Evolutionary conservation across 2,888 invertebrate genomes (phyloP), one percentile per base, ranked within the genome.

Genomic region (Hyposoter didymator): DNA sequence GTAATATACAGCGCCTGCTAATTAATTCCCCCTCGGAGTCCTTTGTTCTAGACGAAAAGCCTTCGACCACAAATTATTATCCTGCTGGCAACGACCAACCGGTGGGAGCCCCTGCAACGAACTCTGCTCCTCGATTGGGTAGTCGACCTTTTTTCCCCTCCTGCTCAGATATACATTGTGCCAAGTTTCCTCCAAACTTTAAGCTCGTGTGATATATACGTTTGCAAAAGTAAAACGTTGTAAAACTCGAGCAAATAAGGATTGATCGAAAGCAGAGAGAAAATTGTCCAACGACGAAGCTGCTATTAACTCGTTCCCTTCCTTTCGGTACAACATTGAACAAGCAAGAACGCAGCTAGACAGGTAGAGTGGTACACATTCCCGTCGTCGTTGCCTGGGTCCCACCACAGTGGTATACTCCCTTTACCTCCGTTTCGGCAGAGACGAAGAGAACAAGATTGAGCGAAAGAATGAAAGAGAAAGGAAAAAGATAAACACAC

Each of bases 21-120:
- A 93, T 93, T 93, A 93, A 93, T 93, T 92, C 90, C 89, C 91
- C 49, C 17, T 89, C 90, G 89, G 90, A 87, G 47, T 43, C 91
- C 90, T 91, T 93, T 93, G 93, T 93, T 93, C 91, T 91, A 92
- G 90, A 90, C 89, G 89, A 90, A 88, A 86, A 84, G 75, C 88
- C 84, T 88, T 87, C 87, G 82, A 87, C 88, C 88, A 87, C 89
- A 91, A 83, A 82, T 73, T 74, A 91, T 90, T 88, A 88, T 84
- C 84, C 88, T 82, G 19, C 47, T 75, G 47, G 28, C 10, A 43
- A 28, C 45, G 45, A 43, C 49, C n/a, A n/a, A 49, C 17, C 17
- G 52, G 67, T 45, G 49, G 35, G 45, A 59, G 35, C 69, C 67
- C 28, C 62, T 19, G 66, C 28, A 2, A 49, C 64, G 35, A 19